A percentile compares a stretch with the other conserved stretches of the same genome.
phyloP scores from a whole-genome alignment of 23 tunicate species.

The Botrylloides violaceus region DNA sequence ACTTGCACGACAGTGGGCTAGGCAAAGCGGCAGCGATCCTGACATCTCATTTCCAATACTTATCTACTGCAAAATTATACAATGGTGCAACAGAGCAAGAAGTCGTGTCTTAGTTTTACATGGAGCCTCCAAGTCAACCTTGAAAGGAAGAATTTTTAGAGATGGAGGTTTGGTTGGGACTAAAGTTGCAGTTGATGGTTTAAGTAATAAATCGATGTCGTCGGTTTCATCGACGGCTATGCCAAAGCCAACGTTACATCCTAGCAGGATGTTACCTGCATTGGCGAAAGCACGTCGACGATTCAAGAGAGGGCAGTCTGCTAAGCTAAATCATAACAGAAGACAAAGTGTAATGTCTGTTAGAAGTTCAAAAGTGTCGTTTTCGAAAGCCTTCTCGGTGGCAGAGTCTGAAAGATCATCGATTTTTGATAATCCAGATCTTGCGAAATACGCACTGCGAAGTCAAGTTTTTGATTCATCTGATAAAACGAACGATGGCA shows the following conservation, averaged over 20 bases:
- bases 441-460: neutral
- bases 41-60: slow-evolving; percentile 49
- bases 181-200: slow-evolving; percentile 68
- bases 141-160: slow-evolving; percentile 51
- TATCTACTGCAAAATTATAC: slow-evolving; percentile 58
- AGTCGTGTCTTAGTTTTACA: slow-evolving; percentile 36
- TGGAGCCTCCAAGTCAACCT: slow-evolving; percentile 71
- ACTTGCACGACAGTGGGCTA: slow-evolving; percentile 90
- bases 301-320: slow-evolving; percentile 5
- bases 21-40: slow-evolving; percentile 49
- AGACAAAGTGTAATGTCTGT: neutral
- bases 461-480: neutral
- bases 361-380: neutral
- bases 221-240: slow-evolving; percentile 52
- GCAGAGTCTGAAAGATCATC: neutral
- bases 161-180: slow-evolving; percentile 71
- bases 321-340: neutral
- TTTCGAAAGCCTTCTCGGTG: neutral
- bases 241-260: slow-evolving; percentile 51
- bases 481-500: neutral
- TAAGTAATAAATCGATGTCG: slow-evolving; percentile 45
- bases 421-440: neutral
- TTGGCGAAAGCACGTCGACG: slow-evolving; percentile 19
- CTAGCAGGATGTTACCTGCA: slow-evolving; percentile 47
- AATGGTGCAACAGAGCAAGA: slow-evolving; percentile 84